Percentiles rank a stretch among this genome's conserved stretches.
phyloP scores from a whole-genome alignment of 1,140 invertebrate genomes.

The Euglossa dilemma region DNA sequence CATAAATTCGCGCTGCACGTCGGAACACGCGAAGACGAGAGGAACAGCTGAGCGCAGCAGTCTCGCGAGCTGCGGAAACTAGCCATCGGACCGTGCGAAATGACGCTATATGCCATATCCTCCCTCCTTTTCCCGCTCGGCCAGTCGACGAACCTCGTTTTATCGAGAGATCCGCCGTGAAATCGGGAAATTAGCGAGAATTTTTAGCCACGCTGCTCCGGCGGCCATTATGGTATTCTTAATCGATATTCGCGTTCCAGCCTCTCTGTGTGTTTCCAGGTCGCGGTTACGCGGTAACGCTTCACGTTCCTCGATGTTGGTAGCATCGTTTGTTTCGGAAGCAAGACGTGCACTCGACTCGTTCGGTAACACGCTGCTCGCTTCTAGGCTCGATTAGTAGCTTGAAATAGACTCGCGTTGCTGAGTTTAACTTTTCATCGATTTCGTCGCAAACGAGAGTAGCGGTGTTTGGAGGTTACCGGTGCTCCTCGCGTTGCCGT shows the following conservation, averaged over 20 bases:
- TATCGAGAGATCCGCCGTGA: not conserved
- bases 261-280: conserved; percentile 4
- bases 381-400: conserved; percentile 3
- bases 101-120: not conserved
- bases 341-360: not conserved
- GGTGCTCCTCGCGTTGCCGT: too few relatives aligned
- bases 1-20: not conserved
- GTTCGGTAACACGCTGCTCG: not conserved
- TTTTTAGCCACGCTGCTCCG: not conserved
- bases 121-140: not conserved
- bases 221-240: not conserved
- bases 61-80: not conserved
- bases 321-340: conserved; percentile 16
- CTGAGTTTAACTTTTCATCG: conserved; percentile 2
- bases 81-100: not conserved
- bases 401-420: conserved; percentile 6
- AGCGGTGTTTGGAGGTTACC: not conserved
- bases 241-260: conserved; percentile 4
- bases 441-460: not conserved
- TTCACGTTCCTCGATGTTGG: not conserved
- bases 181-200: not conserved
- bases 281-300: conserved; percentile 1
- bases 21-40: not conserved
- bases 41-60: conserved; percentile 10
- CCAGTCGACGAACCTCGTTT: not conserved